Evolutionary conservation across 1,140 invertebrate species (phyloP).

Genomic region (Amphibalanus amphitrite): DNA sequence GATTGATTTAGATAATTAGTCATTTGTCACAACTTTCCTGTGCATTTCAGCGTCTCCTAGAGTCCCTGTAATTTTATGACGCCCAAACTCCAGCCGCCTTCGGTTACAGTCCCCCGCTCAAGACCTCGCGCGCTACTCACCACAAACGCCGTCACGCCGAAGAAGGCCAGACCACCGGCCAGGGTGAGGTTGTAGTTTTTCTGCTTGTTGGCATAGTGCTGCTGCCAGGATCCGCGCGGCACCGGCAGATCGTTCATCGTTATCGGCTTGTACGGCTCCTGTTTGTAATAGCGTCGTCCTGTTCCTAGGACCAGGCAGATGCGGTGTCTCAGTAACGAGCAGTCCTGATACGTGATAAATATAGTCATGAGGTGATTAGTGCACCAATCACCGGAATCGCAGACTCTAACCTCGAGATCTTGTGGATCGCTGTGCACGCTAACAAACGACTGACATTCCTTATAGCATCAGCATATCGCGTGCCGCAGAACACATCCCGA

Average conservation of each 20-base stretch:
- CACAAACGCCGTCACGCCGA: conserved; percentile 35
- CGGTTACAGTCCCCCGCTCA: background rate
- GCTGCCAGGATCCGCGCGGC: conserved; percentile 52
- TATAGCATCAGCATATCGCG: too few relatives aligned
- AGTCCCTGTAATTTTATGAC: background rate
- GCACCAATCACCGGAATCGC: too few relatives aligned
- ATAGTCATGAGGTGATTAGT: too few relatives aligned
- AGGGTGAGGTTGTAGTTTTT: conserved; percentile 46
- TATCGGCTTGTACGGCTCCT: conserved; percentile 21
- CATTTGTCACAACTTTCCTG: too few relatives aligned
- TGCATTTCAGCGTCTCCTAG: too few relatives aligned
- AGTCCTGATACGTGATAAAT: too few relatives aligned
- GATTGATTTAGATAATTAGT: too few relatives aligned
- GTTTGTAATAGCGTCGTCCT: conserved; percentile 10
- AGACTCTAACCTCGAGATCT: too few relatives aligned
- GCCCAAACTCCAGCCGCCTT: background rate
- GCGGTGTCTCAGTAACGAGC: too few relatives aligned
- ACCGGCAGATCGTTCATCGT: conserved; percentile 52
- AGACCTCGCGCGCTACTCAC: conserved; percentile 25
- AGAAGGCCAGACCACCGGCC: conserved; percentile 37
- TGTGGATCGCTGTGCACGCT: too few relatives aligned
- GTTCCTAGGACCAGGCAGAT: conserved; percentile 2
- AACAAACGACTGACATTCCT: too few relatives aligned
- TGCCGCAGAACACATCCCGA: too few relatives aligned
- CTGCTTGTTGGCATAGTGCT: conserved; percentile 40